A percentile compares a stretch with the other conserved stretches of the same genome.
Evolutionary conservation across 2,113 vertebrate species (phyloP).

Genomic region (Hyperopisus bebe): DNA sequence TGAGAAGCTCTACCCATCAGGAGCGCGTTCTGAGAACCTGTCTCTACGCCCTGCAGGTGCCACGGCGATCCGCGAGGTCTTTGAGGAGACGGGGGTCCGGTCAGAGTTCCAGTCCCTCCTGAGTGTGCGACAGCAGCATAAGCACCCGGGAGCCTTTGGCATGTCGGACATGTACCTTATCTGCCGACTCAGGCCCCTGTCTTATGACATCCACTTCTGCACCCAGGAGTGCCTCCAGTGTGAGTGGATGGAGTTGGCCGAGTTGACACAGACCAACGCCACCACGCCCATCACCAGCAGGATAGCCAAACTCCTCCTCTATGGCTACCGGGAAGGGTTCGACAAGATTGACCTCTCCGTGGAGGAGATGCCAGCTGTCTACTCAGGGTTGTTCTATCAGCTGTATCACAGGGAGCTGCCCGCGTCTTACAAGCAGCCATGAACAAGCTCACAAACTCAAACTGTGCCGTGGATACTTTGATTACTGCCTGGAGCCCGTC

Average conservation of each 20-base stretch:
- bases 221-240: constrained; percentile 78
- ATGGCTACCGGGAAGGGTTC: constrained; percentile 74
- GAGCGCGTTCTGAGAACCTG: background rate
- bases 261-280: constrained; percentile 54
- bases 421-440: constrained; percentile 33
- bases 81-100: constrained; percentile 85
- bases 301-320: constrained; percentile 70
- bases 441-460: background rate
- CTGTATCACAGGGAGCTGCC: constrained; percentile 78
- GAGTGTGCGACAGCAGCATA: constrained; percentile 85
- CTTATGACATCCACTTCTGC: constrained; percentile 77
- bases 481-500: background rate
- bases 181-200: constrained; percentile 77
- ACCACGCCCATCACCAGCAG: constrained; percentile 77
- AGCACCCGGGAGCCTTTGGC: constrained; percentile 77
- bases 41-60: constrained; percentile 50
- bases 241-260: constrained; percentile 76
- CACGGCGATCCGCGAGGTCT: constrained; percentile 87
- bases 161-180: constrained; percentile 87
- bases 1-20: background rate
- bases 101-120: constrained; percentile 84
- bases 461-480: background rate
- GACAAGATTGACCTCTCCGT: constrained; percentile 69
- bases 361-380: constrained; percentile 72
- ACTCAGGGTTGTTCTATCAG: constrained; percentile 77